Percentiles rank a stretch among this genome's conserved stretches.
These are phyloP conservation scores for Campoletis sonorensis DNA, from an alignment of 1,140 invertebrate species.

Conservation along the genomic window DNA sequence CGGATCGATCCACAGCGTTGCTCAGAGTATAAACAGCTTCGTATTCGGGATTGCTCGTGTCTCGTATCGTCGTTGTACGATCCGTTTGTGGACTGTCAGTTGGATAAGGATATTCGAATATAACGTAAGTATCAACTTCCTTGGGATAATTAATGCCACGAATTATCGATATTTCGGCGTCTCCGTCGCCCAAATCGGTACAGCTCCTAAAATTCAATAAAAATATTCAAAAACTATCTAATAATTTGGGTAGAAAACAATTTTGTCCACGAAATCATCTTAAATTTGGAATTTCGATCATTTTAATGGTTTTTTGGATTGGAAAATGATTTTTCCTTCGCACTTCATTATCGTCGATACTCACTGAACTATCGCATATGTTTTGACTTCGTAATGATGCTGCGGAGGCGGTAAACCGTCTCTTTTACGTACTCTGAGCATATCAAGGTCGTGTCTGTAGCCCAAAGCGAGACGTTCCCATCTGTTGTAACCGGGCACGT, in stretches of 20 bases:
- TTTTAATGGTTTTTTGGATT: too few species aligned
- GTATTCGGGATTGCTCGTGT: conserved; percentile 94
- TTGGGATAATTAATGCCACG: conserved; percentile 93
- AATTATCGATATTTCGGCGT: conserved; percentile 91
- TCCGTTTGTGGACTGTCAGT: conserved; percentile 88
- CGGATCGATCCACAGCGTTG: conserved; percentile 87
- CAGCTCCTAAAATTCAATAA: conserved; percentile 81
- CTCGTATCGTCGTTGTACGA: conserved; percentile 86
- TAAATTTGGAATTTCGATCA: too few species aligned
- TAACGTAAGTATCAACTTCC: conserved; percentile 96
- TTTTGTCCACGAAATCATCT: too few species aligned
- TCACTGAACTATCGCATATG: conserved; percentile 93
- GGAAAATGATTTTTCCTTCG: too few species aligned
- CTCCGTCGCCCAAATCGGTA: conserved; percentile 94
- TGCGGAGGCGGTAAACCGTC: conserved; percentile 84
- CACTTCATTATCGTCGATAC: conserved; percentile 55
- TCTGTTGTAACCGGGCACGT: conserved; percentile 91
- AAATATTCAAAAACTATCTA: conserved; percentile 38
- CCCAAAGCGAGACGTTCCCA: conserved; percentile 92
- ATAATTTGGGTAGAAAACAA: conserved; percentile 17
- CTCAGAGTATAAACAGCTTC: conserved; percentile 83
- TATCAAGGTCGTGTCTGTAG: conserved; percentile 92
- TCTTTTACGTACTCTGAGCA: conserved; percentile 82
- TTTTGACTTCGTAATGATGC: conserved; percentile 95
- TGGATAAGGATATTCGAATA: conserved; percentile 95